phyloP scores from a whole-genome alignment of 2,113 vertebrate genomes.

The Dasypus novemcinctus region DNA sequence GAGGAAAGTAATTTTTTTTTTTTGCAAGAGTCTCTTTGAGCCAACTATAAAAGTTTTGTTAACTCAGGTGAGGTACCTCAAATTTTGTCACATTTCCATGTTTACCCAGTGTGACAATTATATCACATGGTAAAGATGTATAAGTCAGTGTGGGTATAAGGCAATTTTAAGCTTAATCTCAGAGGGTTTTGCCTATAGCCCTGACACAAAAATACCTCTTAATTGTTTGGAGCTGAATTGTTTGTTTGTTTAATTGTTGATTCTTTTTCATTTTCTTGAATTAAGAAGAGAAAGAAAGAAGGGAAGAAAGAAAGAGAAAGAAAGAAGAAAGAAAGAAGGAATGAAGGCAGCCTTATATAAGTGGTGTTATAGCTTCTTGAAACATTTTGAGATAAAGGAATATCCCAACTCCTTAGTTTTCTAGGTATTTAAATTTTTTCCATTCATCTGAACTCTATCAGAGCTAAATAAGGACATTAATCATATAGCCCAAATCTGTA shows the following conservation, averaged over 20 bases:
- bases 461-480: background rate
- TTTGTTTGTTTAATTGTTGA: background rate
- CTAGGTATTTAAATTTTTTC: background rate
- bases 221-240: background rate
- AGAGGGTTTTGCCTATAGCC: slow-evolving; percentile 15
- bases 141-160: background rate
- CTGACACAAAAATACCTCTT: background rate
- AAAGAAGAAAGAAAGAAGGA: background rate
- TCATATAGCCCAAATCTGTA: background rate
- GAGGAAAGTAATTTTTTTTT: background rate
- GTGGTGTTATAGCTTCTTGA: background rate
- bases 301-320: slow-evolving; percentile 15
- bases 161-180: background rate
- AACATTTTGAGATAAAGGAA: background rate
- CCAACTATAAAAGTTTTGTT: slow-evolving; percentile 35
- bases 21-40: background rate
- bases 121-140: background rate
- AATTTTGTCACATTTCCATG: slow-evolving; percentile 14
- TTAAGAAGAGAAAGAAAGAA: slow-evolving; percentile 31
- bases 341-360: background rate
- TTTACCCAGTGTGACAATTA: background rate
- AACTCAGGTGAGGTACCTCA: background rate
- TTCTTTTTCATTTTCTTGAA: slow-evolving; percentile 32
- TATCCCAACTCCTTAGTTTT: background rate
- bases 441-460: background rate